Evolutionary conservation across 2,113 vertebrate genomes (phyloP).

Genomic region (Sinocyclocheilus rhinocerous): DNA sequence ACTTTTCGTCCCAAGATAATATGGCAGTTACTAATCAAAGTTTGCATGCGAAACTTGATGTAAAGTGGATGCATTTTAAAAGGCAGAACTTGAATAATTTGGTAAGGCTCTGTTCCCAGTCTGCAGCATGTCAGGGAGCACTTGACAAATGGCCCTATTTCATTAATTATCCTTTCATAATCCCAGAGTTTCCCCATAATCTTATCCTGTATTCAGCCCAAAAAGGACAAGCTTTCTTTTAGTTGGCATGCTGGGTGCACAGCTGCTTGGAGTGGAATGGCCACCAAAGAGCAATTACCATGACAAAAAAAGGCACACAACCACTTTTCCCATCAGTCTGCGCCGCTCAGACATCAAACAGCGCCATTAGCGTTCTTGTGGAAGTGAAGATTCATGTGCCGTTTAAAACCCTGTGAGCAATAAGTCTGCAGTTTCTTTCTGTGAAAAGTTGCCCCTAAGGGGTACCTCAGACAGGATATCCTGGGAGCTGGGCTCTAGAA

Average conservation of each 20-base stretch:
- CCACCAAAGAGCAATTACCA: slow-evolving; percentile 61
- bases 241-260: slow-evolving; percentile 38
- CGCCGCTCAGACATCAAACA: slow-evolving; percentile 63
- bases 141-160: slow-evolving; percentile 34
- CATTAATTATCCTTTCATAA: slow-evolving; percentile 38
- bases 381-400: slow-evolving; percentile 57
- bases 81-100: background rate
- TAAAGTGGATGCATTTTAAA: background rate
- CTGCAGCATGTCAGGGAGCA: background rate
- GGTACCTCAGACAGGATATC: slow-evolving; percentile 40
- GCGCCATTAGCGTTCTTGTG: slow-evolving; percentile 52
- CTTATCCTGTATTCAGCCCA: slow-evolving; percentile 15
- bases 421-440: slow-evolving; percentile 44
- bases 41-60: background rate
- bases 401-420: slow-evolving; percentile 40
- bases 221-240: slow-evolving; percentile 36
- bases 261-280: slow-evolving; percentile 55
- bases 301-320: slow-evolving; percentile 24
- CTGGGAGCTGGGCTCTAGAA: slow-evolving; percentile 41
- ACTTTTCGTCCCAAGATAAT: background rate
- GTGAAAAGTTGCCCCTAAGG: slow-evolving; percentile 26
- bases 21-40: background rate
- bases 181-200: slow-evolving; percentile 17
- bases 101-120: background rate
- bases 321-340: slow-evolving; percentile 51